Conservation (phyloP, 2,113 vertebrate genomes). For the Coturnix japonica region DNA sequence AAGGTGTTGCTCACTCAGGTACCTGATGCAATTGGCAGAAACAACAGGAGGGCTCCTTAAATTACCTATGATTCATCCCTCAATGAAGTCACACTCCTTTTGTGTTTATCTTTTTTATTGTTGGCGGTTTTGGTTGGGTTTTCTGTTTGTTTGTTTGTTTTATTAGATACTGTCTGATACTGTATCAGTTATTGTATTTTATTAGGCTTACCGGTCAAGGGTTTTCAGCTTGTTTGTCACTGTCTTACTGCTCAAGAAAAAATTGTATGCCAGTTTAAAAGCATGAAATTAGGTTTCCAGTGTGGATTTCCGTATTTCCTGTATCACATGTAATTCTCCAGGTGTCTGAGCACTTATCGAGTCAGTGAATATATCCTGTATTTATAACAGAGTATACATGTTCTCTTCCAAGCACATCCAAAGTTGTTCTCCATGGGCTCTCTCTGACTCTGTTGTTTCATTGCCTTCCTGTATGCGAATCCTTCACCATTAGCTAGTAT, state of each 20-base stretch:
- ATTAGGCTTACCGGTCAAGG: conserved; percentile 35
- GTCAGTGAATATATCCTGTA: neutral
- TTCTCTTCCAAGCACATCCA: neutral
- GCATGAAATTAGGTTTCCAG: neutral
- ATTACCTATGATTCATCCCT: neutral
- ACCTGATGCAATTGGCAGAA: neutral
- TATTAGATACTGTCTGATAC: neutral
- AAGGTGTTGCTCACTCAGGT: neutral
- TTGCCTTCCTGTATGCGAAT: neutral
- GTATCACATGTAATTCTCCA: neutral
- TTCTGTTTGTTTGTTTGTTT: no score
- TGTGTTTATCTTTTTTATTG: neutral
- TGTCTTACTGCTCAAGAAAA: neutral
- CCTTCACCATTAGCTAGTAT: neutral
- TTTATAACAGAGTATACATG: neutral
- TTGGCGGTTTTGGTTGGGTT: neutral
- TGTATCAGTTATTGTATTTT: neutral
- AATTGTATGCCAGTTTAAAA: rapidly evolving
- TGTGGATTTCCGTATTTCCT: neutral
- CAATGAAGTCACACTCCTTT: neutral
- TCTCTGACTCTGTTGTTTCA: neutral
- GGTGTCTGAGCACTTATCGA: neutral
- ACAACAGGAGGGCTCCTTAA: neutral
- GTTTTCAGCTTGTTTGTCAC: neutral
- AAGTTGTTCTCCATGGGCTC: neutral